Base-by-base conservation (phyloP, 2,888 invertebrate genomes). In the Sphaerophoria taeniata region DNA sequence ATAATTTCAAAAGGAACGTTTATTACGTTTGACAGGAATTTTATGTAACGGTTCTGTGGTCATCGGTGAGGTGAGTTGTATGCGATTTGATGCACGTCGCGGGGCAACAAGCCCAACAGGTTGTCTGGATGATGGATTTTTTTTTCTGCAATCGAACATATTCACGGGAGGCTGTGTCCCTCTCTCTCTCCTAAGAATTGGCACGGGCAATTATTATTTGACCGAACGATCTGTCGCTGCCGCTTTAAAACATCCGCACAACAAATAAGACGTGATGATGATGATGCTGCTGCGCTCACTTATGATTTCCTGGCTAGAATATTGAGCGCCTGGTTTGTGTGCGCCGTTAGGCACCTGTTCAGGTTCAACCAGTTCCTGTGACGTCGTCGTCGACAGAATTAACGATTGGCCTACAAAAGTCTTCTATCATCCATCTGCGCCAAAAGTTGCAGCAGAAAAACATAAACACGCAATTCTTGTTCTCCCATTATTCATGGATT, bases 261-360 rank as follows among this genome's bases (percentile, higher is more conserved):
- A 34, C 39, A 53, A 53, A 45, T 24, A 24, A 67, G 14, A 79
- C 73, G 58, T 70, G 71, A 51, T 47, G 70, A 45, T 76, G 51
- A 11, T 7, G 31, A 2, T 24, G 24, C 0, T 60, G 60, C 39
- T 60, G 5, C 6, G 65, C 47, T 63, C n/a, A 36, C 43, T 51
- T 24, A 24, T 24, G 24, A 72, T 72, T 84, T 84, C 83, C 83
- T 84, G 84, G 67, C 84, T 79, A 75, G 79, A 79, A 84, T 60
- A 39, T 67, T 79, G 71, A 49, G 65, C 65, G 73, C 70, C 63
- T 71, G 70, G 33, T 47, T 58, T 53, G 56, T 69, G 47, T 75
- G 61, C 58, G 81, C 85, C 80, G 85, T 85, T 85, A 81, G 85
- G 80, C 85, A 85, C 85, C 85, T 85, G 85, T 81, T 81, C 85